Conservation (phyloP, 1,140 invertebrate genomes). For the Oreohelix idahoensis region DNA sequence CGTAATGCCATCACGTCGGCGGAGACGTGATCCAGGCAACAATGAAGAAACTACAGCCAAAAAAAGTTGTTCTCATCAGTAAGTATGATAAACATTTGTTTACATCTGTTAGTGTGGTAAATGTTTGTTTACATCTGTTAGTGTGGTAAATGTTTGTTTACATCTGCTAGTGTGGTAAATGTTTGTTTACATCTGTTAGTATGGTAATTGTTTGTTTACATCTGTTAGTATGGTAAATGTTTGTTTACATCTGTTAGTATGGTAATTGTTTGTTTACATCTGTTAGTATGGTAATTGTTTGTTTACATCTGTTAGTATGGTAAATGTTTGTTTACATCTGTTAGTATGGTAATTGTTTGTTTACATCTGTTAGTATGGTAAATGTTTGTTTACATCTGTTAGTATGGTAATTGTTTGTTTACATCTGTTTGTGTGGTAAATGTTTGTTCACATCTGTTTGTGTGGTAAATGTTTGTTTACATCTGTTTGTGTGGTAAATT, state of each 20-base stretch:
- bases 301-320: background rate
- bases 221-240: background rate
- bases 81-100: background rate
- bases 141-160: background rate
- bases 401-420: constrained; percentile 11
- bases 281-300: background rate
- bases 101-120: background rate
- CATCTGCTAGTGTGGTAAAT: background rate
- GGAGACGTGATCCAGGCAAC: constrained; percentile 26
- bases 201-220: constrained; percentile 2
- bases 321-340: background rate
- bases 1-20: constrained; percentile 39
- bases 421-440: background rate
- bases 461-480: background rate
- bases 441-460: background rate
- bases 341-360: constrained; percentile 8
- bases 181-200: background rate
- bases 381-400: background rate
- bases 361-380: background rate
- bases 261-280: constrained; percentile 2
- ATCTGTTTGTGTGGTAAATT: background rate
- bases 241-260: background rate
- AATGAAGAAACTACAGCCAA: constrained; percentile 34
- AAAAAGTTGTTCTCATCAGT: constrained; percentile 30
- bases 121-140: constrained; percentile 8